Base-by-base conservation (phyloP, 1,140 invertebrate genomes). In the Microplitis demolitor region DNA sequence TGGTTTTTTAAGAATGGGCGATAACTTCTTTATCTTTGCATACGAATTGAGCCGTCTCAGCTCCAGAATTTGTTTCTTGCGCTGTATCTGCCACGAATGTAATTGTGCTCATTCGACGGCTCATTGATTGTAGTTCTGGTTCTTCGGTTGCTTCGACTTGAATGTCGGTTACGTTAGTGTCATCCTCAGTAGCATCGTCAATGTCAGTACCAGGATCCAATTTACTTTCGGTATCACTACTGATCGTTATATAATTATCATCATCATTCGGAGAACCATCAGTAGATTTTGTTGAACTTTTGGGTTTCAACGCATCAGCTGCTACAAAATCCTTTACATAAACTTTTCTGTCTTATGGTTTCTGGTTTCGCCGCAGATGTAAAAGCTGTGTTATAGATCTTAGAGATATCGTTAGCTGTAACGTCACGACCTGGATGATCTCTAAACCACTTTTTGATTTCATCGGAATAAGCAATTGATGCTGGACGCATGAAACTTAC, bases 401-500 rank as follows among this genome's bases (percentile, higher is more conserved):
- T 14, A 54, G 53, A 13, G 13, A 54, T 16, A 54, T 54, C 53
- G 53, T 16, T 54, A 5, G 5, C 53, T 54, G 53, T 9, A 54
- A 54, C 13, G 3, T 11, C 53, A 6, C 6, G 53, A 0, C 16
- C 53, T 54, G 2, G 53, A 24, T 54, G 8, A 14, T 54, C 9
- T 24, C 53, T 0, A n/a, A 54, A 24, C 53, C 53, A 54, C 13
- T n/a, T 24, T 39, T 39, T 39, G 9, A 39, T 9, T 39, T 39
- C 37, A 9, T 39, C 37, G 0, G 37, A 39, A 9, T 39, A 39
- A 39, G 37, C 5, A 39, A 39, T 39, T 35, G 69, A 81, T 53
- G 80, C 50, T 34, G 84, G 79, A 60, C 74, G 75, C 77, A 87
- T 85, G 74, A 88, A 81, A 45, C 74, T 74, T n/a, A 84, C 79